Evolutionary conservation across 2,797 vertebrate genomes (phyloP).

Genomic region (Macrochelys suwanniensis): DNA sequence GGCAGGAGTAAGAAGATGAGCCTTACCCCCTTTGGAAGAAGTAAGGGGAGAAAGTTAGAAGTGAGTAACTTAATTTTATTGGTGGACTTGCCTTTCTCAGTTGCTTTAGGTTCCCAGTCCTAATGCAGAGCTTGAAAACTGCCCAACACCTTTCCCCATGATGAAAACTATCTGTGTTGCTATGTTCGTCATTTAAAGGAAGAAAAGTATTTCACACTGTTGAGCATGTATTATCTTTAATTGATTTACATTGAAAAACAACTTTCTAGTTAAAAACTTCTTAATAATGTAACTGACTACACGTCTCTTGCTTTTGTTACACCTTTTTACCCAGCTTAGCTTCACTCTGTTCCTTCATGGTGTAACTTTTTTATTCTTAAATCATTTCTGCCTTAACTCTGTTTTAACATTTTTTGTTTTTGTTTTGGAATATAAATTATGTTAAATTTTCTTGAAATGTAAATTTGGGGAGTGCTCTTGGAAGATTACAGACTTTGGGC

Average conservation of each 20-base stretch:
- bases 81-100: neutral
- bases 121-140: neutral
- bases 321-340: neutral
- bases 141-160: neutral
- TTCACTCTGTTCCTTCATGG: neutral
- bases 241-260: neutral
- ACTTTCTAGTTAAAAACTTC: neutral
- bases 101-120: neutral
- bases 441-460: neutral
- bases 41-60: neutral
- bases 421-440: too few species aligned
- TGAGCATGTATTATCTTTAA: neutral
- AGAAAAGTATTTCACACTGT: neutral
- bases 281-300: neutral
- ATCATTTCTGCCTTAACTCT: neutral
- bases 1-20: neutral
- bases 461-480: neutral
- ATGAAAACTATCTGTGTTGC: neutral
- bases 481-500: neutral
- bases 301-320: neutral
- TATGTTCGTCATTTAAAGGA: neutral
- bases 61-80: neutral
- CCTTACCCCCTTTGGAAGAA: neutral
- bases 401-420: neutral
- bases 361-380: neutral